Evolutionary conservation across 2,113 vertebrate genomes (phyloP).

Genomic region (Nannospalax galili): DNA sequence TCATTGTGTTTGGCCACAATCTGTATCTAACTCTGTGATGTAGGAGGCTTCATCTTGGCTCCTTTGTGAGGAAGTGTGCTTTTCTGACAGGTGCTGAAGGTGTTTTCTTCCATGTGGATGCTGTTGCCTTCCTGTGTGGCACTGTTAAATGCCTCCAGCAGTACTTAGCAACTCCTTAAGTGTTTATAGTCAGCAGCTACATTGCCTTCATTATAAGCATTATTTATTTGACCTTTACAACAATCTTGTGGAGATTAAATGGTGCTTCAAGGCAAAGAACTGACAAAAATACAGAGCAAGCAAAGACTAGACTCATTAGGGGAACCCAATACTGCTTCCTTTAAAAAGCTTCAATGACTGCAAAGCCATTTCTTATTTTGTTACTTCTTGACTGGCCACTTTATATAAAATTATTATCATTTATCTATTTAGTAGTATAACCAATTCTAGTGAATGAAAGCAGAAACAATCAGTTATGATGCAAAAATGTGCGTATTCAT

Average conservation of each 20-base stretch:
- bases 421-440: conserved; percentile 37
- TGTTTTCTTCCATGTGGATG: not conserved
- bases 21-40: not conserved
- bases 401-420: not conserved
- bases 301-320: not conserved
- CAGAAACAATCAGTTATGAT: conserved; percentile 23
- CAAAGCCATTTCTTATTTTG: not conserved
- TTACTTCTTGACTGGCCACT: not conserved
- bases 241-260: not conserved
- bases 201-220: not conserved
- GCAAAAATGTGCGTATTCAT: not conserved
- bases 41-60: not conserved
- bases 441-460: conserved; percentile 1
- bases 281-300: not conserved
- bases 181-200: not conserved
- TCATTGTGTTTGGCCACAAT: conserved; percentile 46
- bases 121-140: not conserved
- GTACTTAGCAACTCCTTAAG: not conserved
- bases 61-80: not conserved
- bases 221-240: conserved; percentile 24
- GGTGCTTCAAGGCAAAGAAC: not conserved
- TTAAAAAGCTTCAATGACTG: not conserved
- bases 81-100: not conserved
- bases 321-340: not conserved
- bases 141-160: not conserved